phyloP scores from a whole-genome alignment of 2,797 vertebrate species.

The Neoniphon sammara region DNA sequence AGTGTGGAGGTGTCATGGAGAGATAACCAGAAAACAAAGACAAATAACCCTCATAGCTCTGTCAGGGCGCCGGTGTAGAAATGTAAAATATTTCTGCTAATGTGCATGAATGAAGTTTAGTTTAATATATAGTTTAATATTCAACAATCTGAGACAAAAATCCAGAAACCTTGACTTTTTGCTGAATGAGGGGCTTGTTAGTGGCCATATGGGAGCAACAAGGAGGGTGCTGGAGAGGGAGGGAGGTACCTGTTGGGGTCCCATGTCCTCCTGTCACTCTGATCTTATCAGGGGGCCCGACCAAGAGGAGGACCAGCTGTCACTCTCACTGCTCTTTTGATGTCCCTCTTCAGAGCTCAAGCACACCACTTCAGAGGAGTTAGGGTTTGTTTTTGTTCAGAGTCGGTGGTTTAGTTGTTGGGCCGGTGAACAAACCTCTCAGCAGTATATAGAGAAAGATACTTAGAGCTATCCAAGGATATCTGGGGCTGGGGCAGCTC shows the following conservation, averaged over 20 bases:
- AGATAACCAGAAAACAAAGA: slow-evolving; percentile 50
- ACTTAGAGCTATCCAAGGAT: slow-evolving; percentile 63
- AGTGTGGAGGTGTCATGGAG: slow-evolving; percentile 59
- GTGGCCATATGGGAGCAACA: slow-evolving; percentile 74
- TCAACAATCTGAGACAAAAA: background rate
- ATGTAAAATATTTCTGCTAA: background rate
- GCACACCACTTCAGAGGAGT: slow-evolving; percentile 64
- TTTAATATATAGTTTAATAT: too few relatives aligned
- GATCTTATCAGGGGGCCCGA: slow-evolving; percentile 81
- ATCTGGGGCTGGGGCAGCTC: slow-evolving; percentile 47
- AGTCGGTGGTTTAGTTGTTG: slow-evolving; percentile 63
- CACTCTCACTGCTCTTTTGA: slow-evolving; percentile 79
- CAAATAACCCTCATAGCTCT: slow-evolving; percentile 14
- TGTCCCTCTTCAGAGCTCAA: slow-evolving; percentile 63
- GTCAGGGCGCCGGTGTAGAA: background rate
- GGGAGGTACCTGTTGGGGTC: slow-evolving; percentile 73
- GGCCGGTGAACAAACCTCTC: slow-evolving; percentile 49
- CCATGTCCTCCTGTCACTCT: slow-evolving; percentile 77
- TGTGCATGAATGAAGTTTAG: slow-evolving; percentile 21
- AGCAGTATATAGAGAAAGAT: slow-evolving; percentile 59
- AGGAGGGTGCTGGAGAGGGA: slow-evolving; percentile 52
- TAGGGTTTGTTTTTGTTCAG: slow-evolving; percentile 67
- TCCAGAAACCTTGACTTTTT: slow-evolving; percentile 34
- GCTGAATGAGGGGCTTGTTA: slow-evolving; percentile 63
- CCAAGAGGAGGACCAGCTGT: slow-evolving; percentile 83